Evolutionary conservation across 2,797 vertebrate species (phyloP).

Genomic region (Eidolon dupreanum): DNA sequence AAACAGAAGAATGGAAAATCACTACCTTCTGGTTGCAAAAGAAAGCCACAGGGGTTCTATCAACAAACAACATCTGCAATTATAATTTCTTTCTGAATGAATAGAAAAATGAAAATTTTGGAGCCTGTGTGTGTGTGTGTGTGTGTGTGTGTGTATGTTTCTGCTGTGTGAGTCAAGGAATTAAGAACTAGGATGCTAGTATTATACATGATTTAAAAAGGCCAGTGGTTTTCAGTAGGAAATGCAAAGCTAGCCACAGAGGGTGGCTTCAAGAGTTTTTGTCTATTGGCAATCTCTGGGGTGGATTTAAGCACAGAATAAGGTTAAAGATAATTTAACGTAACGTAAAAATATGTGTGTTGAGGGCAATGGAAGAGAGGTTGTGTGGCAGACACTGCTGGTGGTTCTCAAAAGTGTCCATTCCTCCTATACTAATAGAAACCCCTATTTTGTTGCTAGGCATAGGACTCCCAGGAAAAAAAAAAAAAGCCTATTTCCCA

Average conservation of each 20-base stretch:
- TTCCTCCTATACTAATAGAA: neutral
- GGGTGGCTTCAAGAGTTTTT: neutral
- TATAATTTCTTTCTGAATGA: neutral
- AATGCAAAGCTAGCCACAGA: neutral
- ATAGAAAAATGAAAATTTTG: neutral
- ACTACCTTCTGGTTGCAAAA: neutral
- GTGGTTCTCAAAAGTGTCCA: neutral
- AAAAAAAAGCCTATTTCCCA: neutral
- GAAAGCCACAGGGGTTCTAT: neutral
- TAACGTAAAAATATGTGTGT: neutral
- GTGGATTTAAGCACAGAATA: neutral
- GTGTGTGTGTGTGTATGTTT: neutral
- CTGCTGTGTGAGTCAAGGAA: neutral
- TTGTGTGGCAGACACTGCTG: neutral
- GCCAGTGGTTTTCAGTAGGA: neutral
- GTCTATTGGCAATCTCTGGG: neutral
- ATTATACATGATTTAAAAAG: neutral
- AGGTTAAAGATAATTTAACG: neutral
- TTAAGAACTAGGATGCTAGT: neutral
- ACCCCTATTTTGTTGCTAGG: neutral
- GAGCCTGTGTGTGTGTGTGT: neutral
- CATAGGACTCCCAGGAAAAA: neutral
- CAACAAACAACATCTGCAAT: neutral
- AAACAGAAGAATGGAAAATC: neutral
- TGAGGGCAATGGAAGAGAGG: neutral